Percentiles rank a stretch among this genome's conserved stretches.
phyloP scores from a whole-genome alignment of 2,113 vertebrate species.

The Corythornis madagascariensis region DNA sequence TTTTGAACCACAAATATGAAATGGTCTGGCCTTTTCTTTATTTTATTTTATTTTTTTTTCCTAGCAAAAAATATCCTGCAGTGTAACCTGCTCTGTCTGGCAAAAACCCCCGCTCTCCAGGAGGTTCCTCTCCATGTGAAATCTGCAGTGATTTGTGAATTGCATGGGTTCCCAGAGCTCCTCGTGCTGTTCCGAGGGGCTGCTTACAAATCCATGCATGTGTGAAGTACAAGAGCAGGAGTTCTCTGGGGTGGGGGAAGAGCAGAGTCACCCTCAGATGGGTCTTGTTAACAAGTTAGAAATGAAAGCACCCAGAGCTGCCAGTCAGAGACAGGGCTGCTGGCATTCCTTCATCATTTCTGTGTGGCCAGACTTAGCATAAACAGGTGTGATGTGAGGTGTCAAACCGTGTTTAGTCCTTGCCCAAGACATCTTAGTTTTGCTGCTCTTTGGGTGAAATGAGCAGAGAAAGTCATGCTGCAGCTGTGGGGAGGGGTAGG shows the following conservation, averaged over 20 bases:
- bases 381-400: not conserved
- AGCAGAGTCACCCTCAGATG: not conserved
- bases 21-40: not conserved
- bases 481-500: not conserved
- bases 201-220: rapidly evolving
- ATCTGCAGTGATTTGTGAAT: not conserved
- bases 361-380: not conserved
- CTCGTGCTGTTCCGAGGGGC: not conserved
- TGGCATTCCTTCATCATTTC: not conserved
- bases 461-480: not conserved
- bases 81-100: not conserved
- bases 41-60: not conserved
- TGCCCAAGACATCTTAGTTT: not conserved
- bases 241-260: not conserved
- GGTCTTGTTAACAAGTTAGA: not conserved
- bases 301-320: not conserved
- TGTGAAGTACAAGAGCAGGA: not conserved
- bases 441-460: not conserved
- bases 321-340: not conserved
- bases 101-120: not conserved
- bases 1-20: not conserved
- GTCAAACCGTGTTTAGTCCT: not conserved
- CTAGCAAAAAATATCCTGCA: not conserved
- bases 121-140: rapidly evolving
- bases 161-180: rapidly evolving